These are phyloP conservation scores for Battus philenor DNA, from an alignment of 1,140 invertebrate species.

Conservation along the genomic window DNA sequence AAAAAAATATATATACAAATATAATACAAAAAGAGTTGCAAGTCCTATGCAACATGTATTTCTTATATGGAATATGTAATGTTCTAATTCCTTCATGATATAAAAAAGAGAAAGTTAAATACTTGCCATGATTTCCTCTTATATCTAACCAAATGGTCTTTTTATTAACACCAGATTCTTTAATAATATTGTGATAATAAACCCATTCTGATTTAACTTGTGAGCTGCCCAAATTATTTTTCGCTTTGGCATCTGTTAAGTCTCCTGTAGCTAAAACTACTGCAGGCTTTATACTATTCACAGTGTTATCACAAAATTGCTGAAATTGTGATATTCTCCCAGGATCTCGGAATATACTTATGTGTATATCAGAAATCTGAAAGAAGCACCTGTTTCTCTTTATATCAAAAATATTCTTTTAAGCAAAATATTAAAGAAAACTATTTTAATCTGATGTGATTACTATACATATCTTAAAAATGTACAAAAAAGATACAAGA, in stretches of 20 bases:
- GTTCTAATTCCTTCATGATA: no score
- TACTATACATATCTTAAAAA: no score
- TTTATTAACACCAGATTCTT: conserved; percentile 80
- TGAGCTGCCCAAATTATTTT: conserved; percentile 86
- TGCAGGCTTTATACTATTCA: conserved; percentile 85
- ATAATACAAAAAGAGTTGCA: no score
- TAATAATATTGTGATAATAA: conserved; percentile 84
- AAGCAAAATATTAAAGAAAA: no score
- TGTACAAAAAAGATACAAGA: no score
- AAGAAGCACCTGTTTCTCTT: conserved; percentile 24
- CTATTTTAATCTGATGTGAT: no score
- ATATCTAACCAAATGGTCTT: conserved; percentile 93
- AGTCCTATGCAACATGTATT: no score
- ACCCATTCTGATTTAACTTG: conserved; percentile 92
- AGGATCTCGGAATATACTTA: conserved; percentile 89
- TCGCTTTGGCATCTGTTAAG: conserved; percentile 91
- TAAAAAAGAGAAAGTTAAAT: no score
- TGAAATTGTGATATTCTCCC: conserved; percentile 85
- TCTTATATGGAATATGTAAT: no score
- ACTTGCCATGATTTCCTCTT: conserved; percentile 94
- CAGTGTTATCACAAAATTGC: conserved; percentile 87
- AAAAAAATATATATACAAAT: no score
- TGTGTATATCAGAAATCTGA: conserved; percentile 92
- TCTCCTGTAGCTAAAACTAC: conserved; percentile 92
- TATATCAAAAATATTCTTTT: no score